These are phyloP conservation scores for Dryobotodes eremita DNA, from an alignment of 2,888 invertebrate genomes.

Conservation along the genomic window DNA sequence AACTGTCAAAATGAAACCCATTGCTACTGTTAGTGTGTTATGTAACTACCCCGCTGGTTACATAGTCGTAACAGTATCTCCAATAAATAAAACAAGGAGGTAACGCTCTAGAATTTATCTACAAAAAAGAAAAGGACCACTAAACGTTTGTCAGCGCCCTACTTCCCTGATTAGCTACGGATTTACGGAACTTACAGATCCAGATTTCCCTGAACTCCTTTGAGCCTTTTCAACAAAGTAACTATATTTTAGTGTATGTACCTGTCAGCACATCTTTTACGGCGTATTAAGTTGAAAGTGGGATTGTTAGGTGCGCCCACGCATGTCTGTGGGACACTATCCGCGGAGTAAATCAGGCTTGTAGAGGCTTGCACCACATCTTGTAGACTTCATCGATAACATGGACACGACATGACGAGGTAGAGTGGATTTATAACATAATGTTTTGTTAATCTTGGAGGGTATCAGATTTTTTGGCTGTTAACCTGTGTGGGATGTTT, in stretches of 20 bases:
- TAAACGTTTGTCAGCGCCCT: conserved; percentile 38
- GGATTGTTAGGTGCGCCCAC: conserved; percentile 75
- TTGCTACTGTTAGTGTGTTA: too few relatives aligned
- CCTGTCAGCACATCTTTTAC: conserved; percentile 71
- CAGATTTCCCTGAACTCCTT: conserved; percentile 38
- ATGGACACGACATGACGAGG: conserved; percentile 70
- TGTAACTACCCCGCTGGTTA: too few relatives aligned
- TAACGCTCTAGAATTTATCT: not conserved
- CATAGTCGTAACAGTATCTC: not conserved
- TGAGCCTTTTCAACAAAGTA: conserved; percentile 38
- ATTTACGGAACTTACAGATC: conserved; percentile 28
- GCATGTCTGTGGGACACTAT: conserved; percentile 71
- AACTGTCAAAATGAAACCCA: too few relatives aligned
- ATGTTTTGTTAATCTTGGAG: conserved; percentile 42
- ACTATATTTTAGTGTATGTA: conserved; percentile 51
- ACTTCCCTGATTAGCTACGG: conserved; percentile 48
- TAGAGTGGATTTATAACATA: conserved; percentile 45
- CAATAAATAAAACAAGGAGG: not conserved
- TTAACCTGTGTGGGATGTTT: not conserved
- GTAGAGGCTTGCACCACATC: conserved; percentile 80
- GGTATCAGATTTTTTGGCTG: conserved; percentile 24
- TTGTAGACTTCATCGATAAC: conserved; percentile 79
- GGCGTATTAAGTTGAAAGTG: conserved; percentile 67
- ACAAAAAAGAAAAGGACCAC: conserved; percentile 33
- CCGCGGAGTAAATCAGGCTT: conserved; percentile 81